Base-by-base conservation (phyloP, 2,888 invertebrate species). In the Corythucha ciliata region DNA sequence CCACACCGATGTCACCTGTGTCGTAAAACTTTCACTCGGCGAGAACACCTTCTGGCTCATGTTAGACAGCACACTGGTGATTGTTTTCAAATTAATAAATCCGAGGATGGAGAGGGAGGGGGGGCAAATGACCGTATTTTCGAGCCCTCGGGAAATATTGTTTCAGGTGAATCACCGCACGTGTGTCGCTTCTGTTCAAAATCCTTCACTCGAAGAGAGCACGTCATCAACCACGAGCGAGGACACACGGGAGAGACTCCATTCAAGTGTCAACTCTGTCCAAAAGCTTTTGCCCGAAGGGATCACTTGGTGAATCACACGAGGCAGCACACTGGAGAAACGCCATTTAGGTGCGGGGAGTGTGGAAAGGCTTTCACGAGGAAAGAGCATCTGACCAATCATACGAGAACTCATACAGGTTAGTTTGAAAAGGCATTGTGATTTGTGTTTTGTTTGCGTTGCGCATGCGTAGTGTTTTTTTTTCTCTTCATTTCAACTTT, bases 31-130 rank as follows among this genome's bases (percentile, higher is more conserved):
- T 88, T 88, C 72, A 88, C 88, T 55, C 76, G 88, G 60, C 82
- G 86, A 66, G 88, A 88, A 67, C 88, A 88, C 67, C 77, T 88
- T 61, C 79, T 86, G 62, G 87, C 87, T 69, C 88, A 88, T 70
- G 83, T 88, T 61, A 75, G 88, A 59, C 83, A 83, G 66, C 83
- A 83, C 65, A 83, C 83, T 10, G 79, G 79, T 76, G 65, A 63
- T 88, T 62, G 80, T 86, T 62, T 87, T 87, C 70, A 88, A n/a
- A n/a, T n/a, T n/a, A n/a, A n/a, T n/a, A n/a, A n/a, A n/a, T n/a
- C n/a, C n/a, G n/a, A n/a, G n/a, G 88, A 70, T 83, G 87, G 61
- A 74, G 88, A 60, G 83, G 83, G 66, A 83, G 83, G 65, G 83
- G 83, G 44, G 83, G n/a, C n/a, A n/a, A n/a, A n/a, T n/a, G n/a